These are phyloP conservation scores for Phyllotreta cruciferae DNA, from an alignment of 2,888 invertebrate genomes.

Conservation along the genomic window DNA sequence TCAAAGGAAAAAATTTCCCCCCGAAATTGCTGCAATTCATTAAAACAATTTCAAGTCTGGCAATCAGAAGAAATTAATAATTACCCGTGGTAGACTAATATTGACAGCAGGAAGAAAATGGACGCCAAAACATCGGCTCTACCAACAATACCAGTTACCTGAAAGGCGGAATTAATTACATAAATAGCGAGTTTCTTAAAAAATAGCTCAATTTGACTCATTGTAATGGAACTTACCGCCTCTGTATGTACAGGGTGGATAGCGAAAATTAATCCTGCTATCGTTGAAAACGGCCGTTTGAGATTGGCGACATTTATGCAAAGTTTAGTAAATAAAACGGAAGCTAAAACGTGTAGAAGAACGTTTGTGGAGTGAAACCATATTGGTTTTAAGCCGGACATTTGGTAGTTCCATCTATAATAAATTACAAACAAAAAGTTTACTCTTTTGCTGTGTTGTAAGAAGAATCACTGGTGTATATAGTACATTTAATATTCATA, in stretches of 20 bases:
- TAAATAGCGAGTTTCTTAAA: no score
- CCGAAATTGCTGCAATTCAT: constrained; percentile 55
- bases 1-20: constrained; percentile 64
- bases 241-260: constrained; percentile 84
- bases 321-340: constrained; percentile 74
- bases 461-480: no score
- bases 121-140: constrained; percentile 86
- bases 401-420: constrained; percentile 76
- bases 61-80: constrained; percentile 15
- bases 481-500: no score
- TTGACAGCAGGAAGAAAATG: constrained; percentile 80
- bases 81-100: constrained; percentile 83
- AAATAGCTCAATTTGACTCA: background rate
- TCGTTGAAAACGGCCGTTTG: constrained; percentile 72
- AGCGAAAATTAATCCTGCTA: constrained; percentile 80
- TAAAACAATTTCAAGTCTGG: constrained; percentile 5
- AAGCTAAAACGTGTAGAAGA: constrained; percentile 76
- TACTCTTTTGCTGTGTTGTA: no score
- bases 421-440: no score
- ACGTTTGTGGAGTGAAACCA: constrained; percentile 87
- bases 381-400: constrained; percentile 73
- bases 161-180: constrained; percentile 58
- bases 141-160: constrained; percentile 89
- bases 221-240: constrained; percentile 23
- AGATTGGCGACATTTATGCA: constrained; percentile 73